Conservation (phyloP, 2,797 vertebrate species). For the Sebastes variabilis region DNA sequence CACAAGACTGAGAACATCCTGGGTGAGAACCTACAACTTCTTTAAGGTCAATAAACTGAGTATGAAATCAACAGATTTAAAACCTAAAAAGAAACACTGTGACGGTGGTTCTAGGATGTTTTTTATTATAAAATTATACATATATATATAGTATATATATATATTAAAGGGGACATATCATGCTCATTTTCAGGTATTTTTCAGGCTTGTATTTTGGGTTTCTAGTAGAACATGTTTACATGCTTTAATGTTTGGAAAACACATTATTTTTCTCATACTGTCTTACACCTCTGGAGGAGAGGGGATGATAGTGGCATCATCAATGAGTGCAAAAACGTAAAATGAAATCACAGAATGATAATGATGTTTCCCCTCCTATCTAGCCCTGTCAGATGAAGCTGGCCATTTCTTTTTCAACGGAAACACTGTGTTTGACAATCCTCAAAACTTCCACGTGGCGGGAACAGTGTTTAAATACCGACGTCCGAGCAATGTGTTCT, state of each 20-base stretch:
- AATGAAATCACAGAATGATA: too few species aligned
- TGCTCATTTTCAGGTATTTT: too few species aligned
- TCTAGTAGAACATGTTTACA: too few species aligned
- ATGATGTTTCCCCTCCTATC: conserved; percentile 16
- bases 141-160: too few species aligned
- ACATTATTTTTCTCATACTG: too few species aligned
- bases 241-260: too few species aligned
- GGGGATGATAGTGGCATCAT: too few species aligned
- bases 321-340: too few species aligned
- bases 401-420: conserved; percentile 93
- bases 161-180: too few species aligned
- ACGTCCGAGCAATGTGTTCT: conserved; percentile 82
- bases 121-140: too few species aligned
- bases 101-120: neutral
- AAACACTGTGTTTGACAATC: conserved; percentile 89
- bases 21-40: conserved; percentile 70
- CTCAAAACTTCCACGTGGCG: conserved; percentile 90
- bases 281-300: too few species aligned
- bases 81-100: neutral
- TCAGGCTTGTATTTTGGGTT: too few species aligned
- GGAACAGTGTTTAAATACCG: conserved; percentile 92
- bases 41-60: conserved; percentile 45
- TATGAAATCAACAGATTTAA: neutral
- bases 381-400: conserved; percentile 89
- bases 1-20: conserved; percentile 92